These are phyloP conservation scores for Lycaon pictus DNA, from an alignment of 2,113 vertebrate genomes.

Conservation along the genomic window DNA sequence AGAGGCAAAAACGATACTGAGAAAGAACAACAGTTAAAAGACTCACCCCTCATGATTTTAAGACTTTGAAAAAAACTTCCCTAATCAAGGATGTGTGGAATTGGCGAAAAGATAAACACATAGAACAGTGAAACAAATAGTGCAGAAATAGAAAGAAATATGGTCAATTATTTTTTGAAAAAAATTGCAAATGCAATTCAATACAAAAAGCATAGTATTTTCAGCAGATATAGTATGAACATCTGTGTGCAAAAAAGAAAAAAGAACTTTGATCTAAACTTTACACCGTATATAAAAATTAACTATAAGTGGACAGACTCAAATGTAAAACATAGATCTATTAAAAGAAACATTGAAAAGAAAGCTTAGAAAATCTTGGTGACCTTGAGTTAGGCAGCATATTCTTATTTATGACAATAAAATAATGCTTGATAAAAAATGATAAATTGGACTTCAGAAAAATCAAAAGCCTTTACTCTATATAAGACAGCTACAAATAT, in stretches of 20 bases:
- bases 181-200: not conserved
- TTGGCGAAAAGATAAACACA: not conserved
- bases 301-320: not conserved
- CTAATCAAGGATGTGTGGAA: not conserved
- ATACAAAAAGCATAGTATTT: not conserved
- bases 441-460: not conserved
- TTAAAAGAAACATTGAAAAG: not conserved
- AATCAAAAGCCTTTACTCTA: not conserved
- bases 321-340: not conserved
- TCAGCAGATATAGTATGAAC: not conserved
- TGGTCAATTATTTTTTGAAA: not conserved
- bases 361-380: not conserved
- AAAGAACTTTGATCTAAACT: not conserved
- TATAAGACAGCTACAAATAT: not conserved
- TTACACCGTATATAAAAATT: not conserved
- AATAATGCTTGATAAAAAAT: not conserved
- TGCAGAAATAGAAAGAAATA: not conserved
- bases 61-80: not conserved
- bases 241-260: not conserved
- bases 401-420: not conserved
- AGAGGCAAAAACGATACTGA: not conserved
- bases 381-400: not conserved
- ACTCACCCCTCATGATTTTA: not conserved
- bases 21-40: not conserved
- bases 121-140: not conserved